phyloP scores from a whole-genome alignment of 2,888 invertebrate genomes.

The Syrphus vitripennis region DNA sequence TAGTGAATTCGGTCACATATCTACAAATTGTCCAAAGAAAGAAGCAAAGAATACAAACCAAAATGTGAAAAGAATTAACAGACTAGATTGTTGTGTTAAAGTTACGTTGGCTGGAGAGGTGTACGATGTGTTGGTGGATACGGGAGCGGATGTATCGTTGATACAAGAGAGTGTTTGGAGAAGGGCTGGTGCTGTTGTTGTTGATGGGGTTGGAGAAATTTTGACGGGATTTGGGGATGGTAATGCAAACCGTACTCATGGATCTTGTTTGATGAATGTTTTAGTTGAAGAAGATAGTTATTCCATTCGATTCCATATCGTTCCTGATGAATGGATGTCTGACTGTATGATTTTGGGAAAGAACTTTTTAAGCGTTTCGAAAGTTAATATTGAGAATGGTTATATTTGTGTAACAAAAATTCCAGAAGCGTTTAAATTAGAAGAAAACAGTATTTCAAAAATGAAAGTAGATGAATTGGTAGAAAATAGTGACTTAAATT shows the following conservation, averaged over 20 bases:
- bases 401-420: not conserved
- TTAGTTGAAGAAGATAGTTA: not conserved
- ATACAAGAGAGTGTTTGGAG: too few species aligned
- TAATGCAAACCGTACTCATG: not conserved
- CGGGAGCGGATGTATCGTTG: too few species aligned
- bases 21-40: slow-evolving; percentile 6
- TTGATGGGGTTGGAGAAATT: too few species aligned
- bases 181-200: too few species aligned
- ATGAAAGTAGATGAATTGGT: not conserved
- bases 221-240: slow-evolving; percentile 16
- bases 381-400: not conserved
- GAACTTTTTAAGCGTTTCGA: not conserved
- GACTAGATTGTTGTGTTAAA: too few species aligned
- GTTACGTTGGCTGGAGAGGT: too few species aligned
- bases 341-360: slow-evolving; percentile 2
- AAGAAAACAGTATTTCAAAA: not conserved
- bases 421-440: not conserved
- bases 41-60: not conserved
- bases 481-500: not conserved
- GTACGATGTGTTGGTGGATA: too few species aligned
- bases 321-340: too few species aligned
- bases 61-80: not conserved
- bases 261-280: slow-evolving; percentile 7
- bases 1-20: slow-evolving; percentile 21
- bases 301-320: slow-evolving; percentile 24